Base-by-base conservation (phyloP, 2,888 invertebrate species). In the Ceratothoa steindachneri region DNA sequence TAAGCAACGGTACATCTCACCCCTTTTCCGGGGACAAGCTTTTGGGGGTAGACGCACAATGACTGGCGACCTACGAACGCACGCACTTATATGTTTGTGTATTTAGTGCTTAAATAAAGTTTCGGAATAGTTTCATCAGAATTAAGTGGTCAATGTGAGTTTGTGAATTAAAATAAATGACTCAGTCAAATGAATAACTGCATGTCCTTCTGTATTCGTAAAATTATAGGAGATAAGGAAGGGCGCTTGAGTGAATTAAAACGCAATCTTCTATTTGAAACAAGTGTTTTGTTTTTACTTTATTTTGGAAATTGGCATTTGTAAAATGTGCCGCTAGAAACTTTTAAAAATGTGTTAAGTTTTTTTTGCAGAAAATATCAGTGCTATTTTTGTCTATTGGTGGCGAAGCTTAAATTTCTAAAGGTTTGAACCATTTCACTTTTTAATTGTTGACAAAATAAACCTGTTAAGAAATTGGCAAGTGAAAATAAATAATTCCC, bases 1-100 rank as follows among this genome's bases (percentile, higher is more conserved):
- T 60, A 60, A 60, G 60, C 60, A 60, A 60, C 60, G 60, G 60
- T 60, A 60, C 60, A 60, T 60, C 60, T 60, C 60, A 60, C 60
- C 60, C 60, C 60, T 60, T n/a, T n/a, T 24, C 12, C 60, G 60
- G 60, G 60, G 60, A 60, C 60, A 60, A 60, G 24, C 60, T 24
- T 22, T 60, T 60, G 60, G 60, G 60, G 60, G 60, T 60, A 24
- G 60, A 24, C 41, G 15, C 15, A 41, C 41, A 41, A 41, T 41
- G 41, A 41, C 41, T 24, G 22, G 27, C 60, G 60, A 24, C n/a
- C n/a, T 60, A 60, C 60, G 24, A 4, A 60, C 60, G 60, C 60
- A 60, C 60, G 24, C 60, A 60, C 60, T 41, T 41, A 41, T 15
- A 41, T 41, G 41, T 41, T 41, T 41, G 15, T 41, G 41, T 41